Percentiles rank a stretch among this genome's conserved stretches.
phyloP scores from a whole-genome alignment of 2,113 vertebrate species.

The Ictidomys tridecemlineatus region DNA sequence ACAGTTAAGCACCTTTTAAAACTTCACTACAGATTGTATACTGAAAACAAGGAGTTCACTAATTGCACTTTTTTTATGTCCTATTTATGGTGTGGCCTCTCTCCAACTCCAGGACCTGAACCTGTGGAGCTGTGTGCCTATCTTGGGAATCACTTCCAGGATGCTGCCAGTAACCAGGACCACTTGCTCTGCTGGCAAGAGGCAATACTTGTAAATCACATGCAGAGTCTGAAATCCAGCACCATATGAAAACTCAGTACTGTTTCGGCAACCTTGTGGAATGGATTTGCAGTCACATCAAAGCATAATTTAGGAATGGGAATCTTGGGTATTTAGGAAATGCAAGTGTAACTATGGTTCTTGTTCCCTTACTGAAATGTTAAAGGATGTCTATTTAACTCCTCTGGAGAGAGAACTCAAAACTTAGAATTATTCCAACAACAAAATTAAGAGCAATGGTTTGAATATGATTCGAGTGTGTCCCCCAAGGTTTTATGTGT shows the following conservation, averaged over 20 bases:
- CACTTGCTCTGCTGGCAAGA: not conserved
- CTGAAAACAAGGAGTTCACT: not conserved
- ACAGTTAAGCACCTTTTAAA: not conserved
- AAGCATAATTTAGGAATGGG: not conserved
- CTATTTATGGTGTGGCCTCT: not conserved
- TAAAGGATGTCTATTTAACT: conserved; percentile 29
- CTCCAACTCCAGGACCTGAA: not conserved
- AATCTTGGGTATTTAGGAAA: conserved; percentile 31
- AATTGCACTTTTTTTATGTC: not conserved
- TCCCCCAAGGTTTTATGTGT: not conserved
- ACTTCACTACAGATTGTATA: not conserved
- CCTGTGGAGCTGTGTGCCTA: not conserved
- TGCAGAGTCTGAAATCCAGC: not conserved
- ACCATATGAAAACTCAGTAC: not conserved
- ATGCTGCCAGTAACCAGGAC: not conserved
- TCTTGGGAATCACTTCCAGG: not conserved
- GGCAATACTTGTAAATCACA: not conserved
- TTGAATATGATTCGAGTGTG: not conserved
- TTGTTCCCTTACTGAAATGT: not conserved
- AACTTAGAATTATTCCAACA: conserved; percentile 32
- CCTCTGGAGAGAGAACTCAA: not conserved
- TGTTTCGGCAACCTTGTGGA: not conserved
- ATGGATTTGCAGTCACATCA: not conserved
- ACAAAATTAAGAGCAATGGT: conserved; percentile 19
- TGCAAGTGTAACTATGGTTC: not conserved